These are phyloP conservation scores for Aphodius granarius DNA, from an alignment of 2,888 invertebrate species.

Conservation along the genomic window DNA sequence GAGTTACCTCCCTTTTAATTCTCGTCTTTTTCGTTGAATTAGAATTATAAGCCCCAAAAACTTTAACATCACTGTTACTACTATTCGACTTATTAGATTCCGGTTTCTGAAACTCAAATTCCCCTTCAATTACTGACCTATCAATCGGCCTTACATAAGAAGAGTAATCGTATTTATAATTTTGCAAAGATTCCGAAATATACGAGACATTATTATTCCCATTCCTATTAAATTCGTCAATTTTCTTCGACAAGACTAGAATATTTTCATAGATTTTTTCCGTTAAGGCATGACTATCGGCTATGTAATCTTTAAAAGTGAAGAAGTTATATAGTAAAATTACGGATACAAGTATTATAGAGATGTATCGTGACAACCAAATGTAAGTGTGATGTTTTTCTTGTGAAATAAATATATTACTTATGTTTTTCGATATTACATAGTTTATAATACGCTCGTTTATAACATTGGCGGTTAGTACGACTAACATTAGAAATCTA, in stretches of 20 bases:
- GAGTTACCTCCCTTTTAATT: not conserved
- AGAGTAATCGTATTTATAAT: not conserved
- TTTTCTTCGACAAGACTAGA: not conserved
- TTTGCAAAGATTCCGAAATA: not conserved
- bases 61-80: not conserved
- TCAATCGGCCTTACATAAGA: not conserved
- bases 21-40: not conserved
- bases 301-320: not conserved
- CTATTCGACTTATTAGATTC: not conserved
- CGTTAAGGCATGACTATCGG: not conserved
- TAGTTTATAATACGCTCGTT: constrained; percentile 54
- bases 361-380: constrained; percentile 53
- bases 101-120: not conserved
- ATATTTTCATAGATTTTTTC: constrained; percentile 1
- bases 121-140: not conserved
- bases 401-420: constrained; percentile 42
- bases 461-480: constrained; percentile 56
- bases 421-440: constrained; percentile 32
- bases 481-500: constrained; percentile 58
- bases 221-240: not conserved
- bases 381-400: constrained; percentile 51
- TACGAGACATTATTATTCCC: not conserved
- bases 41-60: not conserved
- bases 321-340: not conserved
- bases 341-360: not conserved